Evolutionary conservation across 1,140 invertebrate genomes (phyloP).

Genomic region (Venturia canescens): DNA sequence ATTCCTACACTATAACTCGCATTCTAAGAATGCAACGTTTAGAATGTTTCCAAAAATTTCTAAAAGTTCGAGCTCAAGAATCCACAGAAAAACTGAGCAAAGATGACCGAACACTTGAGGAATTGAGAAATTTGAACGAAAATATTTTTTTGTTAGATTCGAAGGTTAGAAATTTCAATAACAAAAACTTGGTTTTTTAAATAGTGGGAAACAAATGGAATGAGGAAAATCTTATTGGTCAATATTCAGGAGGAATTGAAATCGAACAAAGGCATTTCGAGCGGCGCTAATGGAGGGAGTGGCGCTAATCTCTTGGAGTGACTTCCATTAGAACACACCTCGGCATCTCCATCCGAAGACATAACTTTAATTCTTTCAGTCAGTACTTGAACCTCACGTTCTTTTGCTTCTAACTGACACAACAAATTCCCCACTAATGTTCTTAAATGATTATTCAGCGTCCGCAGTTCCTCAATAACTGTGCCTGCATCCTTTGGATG

Average conservation of each 20-base stretch:
- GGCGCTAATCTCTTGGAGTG: conserved; percentile 67
- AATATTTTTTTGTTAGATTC: neutral
- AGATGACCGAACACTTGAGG: too few species aligned
- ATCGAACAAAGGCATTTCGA: conserved; percentile 80
- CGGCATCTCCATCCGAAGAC: conserved; percentile 59
- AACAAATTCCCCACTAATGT: conserved; percentile 79
- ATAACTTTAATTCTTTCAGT: conserved; percentile 69
- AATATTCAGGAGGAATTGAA: conserved; percentile 66
- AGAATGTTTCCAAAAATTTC: too few species aligned
- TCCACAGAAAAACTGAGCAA: too few species aligned
- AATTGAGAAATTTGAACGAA: too few species aligned
- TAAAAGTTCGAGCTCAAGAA: too few species aligned
- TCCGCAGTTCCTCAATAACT: conserved; percentile 81
- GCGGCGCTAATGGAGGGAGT: conserved; percentile 76
- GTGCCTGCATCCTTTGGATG: conserved; percentile 78
- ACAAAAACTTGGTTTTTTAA: neutral
- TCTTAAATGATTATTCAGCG: conserved; percentile 78
- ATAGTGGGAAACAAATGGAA: neutral
- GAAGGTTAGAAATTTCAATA: neutral
- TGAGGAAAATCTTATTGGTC: neutral
- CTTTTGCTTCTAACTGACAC: conserved; percentile 79
- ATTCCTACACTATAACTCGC: too few species aligned
- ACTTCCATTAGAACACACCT: conserved; percentile 59
- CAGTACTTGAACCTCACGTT: conserved; percentile 78
- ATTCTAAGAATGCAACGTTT: too few species aligned